Base-by-base conservation (phyloP, 2,888 invertebrate genomes). In the Apotomis capreana region DNA sequence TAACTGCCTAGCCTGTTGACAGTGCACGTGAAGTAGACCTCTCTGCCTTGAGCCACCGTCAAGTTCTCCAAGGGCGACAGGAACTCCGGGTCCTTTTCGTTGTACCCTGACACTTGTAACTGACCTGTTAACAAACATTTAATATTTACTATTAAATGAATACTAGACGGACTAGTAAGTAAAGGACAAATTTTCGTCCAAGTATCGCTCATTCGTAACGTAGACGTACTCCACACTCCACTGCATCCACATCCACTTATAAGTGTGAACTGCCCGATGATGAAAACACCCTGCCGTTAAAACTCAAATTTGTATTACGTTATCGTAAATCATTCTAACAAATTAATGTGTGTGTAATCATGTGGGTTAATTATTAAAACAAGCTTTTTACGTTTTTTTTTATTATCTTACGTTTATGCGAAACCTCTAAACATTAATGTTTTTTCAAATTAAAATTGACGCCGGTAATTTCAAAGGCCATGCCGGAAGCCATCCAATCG, bases 21-120 rank as follows among this genome's bases (percentile, higher is more conserved):
- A 79, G 97, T 96, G 88, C 98, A 98, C 70, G 97, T 97, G 91
- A 98, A 97, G 84, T 95, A 96, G 69, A 98, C 95, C 90, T 98
- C 97, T 75, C 98, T 95, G 74, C 98, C 98, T 89, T 97, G 97
- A 62, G 96, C 96, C 72, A 97, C 96, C 51, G 97, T 98, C 81
- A 96, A 94, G 88, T 98, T 98, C 85, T 97, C 96, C 81, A 98
- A 92, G 57, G 96, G 96, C 62, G 96, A 96, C 80, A 97, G 94
- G 89, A 98, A 98, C 88, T 96, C 96, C 3, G 98, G 98, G 69
- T 92, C 92, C 60, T 85, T 89, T 69, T 93, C 92, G 62, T 86
- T 85, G 76, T 92, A 92, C 5, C 92, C 92, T 9, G 92, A 92
- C 49, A 88, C 91, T 82, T 91, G 91, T 69, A 92, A 83, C 78